A percentile compares a stretch with the other conserved stretches of the same genome.
These are phyloP conservation scores for Ceratothoa steindachneri DNA, from an alignment of 2,888 invertebrate species.

Conservation along the genomic window DNA sequence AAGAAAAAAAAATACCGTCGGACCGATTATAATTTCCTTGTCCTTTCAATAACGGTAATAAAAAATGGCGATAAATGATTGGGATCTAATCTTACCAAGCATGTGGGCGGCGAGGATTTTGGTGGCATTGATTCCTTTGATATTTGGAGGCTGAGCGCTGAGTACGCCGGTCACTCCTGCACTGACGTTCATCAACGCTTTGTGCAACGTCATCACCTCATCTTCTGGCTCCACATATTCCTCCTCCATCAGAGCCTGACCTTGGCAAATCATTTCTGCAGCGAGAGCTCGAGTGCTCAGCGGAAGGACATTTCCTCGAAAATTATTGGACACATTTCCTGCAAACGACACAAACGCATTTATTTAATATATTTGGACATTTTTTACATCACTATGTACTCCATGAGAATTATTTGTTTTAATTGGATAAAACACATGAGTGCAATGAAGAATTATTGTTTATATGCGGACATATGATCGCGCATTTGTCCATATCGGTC, in stretches of 20 bases:
- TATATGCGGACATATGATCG: no score
- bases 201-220: not conserved
- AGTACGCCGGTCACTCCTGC: slow-evolving; percentile 25
- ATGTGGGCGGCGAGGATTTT: slow-evolving; percentile 40
- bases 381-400: no score
- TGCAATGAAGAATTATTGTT: no score
- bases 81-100: slow-evolving; percentile 24
- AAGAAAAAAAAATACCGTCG: no score
- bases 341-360: not conserved
- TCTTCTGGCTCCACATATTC: not conserved
- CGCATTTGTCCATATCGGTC: no score
- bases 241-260: not conserved
- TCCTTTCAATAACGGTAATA: no score
- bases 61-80: not conserved
- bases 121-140: slow-evolving; percentile 29
- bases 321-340: slow-evolving; percentile 31
- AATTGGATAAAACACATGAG: no score
- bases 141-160: slow-evolving; percentile 25
- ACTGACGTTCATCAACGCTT: not conserved
- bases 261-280: slow-evolving; percentile 25
- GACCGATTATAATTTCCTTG: no score
- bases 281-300: slow-evolving; percentile 37
- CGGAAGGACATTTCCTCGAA: slow-evolving; percentile 29
- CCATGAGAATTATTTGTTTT: no score
- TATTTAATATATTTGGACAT: no score